phyloP scores from a whole-genome alignment of 2,888 invertebrate genomes.

The Sarcophaga subvicina region DNA sequence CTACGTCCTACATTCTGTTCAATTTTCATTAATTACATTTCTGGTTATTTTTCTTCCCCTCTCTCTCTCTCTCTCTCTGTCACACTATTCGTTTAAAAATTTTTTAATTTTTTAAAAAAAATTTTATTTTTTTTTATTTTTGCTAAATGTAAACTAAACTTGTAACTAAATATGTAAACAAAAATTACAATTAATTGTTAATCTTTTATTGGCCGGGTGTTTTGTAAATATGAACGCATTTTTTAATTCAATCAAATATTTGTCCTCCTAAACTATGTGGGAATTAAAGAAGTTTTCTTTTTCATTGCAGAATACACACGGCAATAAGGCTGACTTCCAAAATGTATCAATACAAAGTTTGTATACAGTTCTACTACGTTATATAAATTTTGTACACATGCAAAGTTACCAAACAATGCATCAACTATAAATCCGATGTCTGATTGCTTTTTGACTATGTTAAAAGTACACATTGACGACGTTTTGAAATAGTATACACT shows the following conservation, averaged over 20 bases:
- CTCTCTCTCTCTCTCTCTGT: not conserved
- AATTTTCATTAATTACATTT: constrained; percentile 64
- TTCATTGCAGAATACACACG: too few relatives aligned
- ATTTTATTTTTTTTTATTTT: not conserved
- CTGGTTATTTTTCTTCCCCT: constrained; percentile 11
- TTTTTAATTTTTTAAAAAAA: not conserved
- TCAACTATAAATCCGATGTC: too few relatives aligned
- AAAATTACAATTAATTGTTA: constrained; percentile 1
- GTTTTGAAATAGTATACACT: too few relatives aligned
- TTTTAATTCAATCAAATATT: constrained; percentile 7
- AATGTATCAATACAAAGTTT: too few relatives aligned
- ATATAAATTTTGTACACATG: too few relatives aligned
- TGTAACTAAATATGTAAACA: constrained; percentile 12
- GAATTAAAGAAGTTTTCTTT: too few relatives aligned
- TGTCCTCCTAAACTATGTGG: not conserved
- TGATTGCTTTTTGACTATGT: too few relatives aligned
- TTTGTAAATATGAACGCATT: constrained; percentile 9
- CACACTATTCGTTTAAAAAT: not conserved
- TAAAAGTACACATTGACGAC: too few relatives aligned
- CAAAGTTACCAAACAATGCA: too few relatives aligned
- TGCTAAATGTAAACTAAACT: constrained; percentile 26
- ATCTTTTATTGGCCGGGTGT: not conserved
- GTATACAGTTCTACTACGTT: too few relatives aligned
- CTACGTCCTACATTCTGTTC: constrained; percentile 61
- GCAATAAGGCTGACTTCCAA: too few relatives aligned